These are phyloP conservation scores for Protosalanx chinensis DNA, from an alignment of 2,797 vertebrate genomes.

Conservation along the genomic window DNA sequence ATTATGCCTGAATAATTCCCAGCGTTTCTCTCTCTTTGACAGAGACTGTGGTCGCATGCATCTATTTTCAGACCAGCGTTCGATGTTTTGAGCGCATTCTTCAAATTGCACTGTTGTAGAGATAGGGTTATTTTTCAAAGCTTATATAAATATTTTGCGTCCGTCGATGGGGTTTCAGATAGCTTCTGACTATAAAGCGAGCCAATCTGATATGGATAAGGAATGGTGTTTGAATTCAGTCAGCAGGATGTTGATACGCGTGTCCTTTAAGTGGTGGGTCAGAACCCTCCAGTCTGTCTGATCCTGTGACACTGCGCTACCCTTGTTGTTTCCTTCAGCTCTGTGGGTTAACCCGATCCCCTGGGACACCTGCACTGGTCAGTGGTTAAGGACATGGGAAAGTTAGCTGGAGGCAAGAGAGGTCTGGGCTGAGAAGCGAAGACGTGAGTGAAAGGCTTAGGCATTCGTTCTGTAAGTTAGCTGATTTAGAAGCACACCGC, in stretches of 20 bases:
- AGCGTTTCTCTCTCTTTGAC: too few species aligned
- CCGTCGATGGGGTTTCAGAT: too few species aligned
- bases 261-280: neutral
- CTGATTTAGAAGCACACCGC: neutral
- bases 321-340: neutral
- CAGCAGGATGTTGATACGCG: neutral
- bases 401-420: too few species aligned
- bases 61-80: too few species aligned
- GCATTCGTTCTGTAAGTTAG: neutral
- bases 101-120: too few species aligned
- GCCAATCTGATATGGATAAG: neutral
- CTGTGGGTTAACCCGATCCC: neutral
- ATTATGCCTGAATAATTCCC: too few species aligned
- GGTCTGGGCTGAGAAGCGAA: neutral
- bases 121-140: too few species aligned
- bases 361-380: too few species aligned
- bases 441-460: neutral
- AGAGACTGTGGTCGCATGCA: too few species aligned
- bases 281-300: constrained; percentile 9
- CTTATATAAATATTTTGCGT: too few species aligned
- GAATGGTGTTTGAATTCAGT: neutral
- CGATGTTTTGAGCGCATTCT: too few species aligned
- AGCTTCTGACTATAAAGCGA: neutral
- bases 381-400: too few species aligned
- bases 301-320: constrained; percentile 2